Conservation (phyloP, 2,797 vertebrate genomes). For the Pteropus rufus region DNA sequence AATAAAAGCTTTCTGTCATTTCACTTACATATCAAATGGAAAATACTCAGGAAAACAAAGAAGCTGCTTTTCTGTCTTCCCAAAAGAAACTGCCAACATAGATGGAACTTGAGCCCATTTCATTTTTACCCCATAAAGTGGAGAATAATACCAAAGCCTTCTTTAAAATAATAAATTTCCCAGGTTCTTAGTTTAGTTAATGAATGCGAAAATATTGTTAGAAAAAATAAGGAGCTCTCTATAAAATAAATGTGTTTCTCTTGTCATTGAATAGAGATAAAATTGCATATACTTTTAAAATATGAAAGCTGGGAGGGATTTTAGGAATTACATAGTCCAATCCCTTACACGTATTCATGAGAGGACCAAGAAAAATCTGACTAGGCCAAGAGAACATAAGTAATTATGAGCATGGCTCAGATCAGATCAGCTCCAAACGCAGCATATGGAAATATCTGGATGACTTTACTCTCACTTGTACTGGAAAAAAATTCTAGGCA, state of each 20-base stretch:
- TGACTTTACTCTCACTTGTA: neutral
- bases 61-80: neutral
- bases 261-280: neutral
- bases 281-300: neutral
- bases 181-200: neutral
- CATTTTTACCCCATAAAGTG: neutral
- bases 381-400: neutral
- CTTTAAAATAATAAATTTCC: neutral
- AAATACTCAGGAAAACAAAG: neutral
- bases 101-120: neutral
- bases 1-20: neutral
- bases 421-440: neutral
- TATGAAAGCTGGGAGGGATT: neutral
- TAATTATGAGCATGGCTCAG: neutral
- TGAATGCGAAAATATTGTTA: neutral
- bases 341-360: neutral
- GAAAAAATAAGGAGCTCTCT: neutral
- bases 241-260: neutral
- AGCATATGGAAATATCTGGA: neutral
- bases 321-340: neutral
- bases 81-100: neutral
- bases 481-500: neutral
- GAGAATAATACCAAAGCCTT: neutral
- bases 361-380: neutral
- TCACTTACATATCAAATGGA: neutral